Conservation (phyloP, 2,113 vertebrate genomes). For the Origma solitaria region DNA sequence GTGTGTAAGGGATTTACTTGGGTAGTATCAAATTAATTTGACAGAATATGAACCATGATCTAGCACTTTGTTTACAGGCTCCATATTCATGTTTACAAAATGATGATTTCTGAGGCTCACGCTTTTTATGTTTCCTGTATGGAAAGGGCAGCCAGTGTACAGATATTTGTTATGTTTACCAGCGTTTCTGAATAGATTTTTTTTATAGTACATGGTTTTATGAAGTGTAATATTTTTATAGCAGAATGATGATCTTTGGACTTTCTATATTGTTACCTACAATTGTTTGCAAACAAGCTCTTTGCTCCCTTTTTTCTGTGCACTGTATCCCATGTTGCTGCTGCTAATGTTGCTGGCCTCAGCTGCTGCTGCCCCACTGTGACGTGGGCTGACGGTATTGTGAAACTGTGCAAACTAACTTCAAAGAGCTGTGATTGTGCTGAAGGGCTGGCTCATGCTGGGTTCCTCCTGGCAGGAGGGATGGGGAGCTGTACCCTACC, state of each 20-base stretch:
- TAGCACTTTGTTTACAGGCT: slow-evolving; percentile 43
- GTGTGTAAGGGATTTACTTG: not conserved
- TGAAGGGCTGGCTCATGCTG: not conserved
- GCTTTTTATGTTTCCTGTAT: slow-evolving; percentile 6
- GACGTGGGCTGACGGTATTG: not conserved
- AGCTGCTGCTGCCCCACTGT: not conserved
- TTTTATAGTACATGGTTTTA: slow-evolving; percentile 73
- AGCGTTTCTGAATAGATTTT: slow-evolving; percentile 67
- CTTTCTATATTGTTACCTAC: slow-evolving; percentile 43
- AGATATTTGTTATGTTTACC: slow-evolving; percentile 71
- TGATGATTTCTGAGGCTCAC: not conserved
- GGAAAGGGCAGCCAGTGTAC: slow-evolving; percentile 46
- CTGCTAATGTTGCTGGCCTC: slow-evolving; percentile 26
- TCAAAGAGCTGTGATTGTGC: slow-evolving; percentile 6
- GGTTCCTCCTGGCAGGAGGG: not conserved
- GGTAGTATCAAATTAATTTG: not conserved
- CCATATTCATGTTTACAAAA: slow-evolving; percentile 44
- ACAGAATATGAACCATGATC: not conserved
- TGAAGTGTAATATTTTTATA: slow-evolving; percentile 71
- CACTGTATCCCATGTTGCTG: not conserved
- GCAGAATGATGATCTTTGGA: slow-evolving; percentile 48
- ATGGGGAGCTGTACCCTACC: not conserved
- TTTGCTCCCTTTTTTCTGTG: not conserved
- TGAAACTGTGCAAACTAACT: not conserved
- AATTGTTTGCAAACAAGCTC: not conserved